Evolutionary conservation across 2,888 invertebrate genomes (phyloP), one percentile per base, ranked within the genome.

Genomic region (Himalopsyche anomala): DNA sequence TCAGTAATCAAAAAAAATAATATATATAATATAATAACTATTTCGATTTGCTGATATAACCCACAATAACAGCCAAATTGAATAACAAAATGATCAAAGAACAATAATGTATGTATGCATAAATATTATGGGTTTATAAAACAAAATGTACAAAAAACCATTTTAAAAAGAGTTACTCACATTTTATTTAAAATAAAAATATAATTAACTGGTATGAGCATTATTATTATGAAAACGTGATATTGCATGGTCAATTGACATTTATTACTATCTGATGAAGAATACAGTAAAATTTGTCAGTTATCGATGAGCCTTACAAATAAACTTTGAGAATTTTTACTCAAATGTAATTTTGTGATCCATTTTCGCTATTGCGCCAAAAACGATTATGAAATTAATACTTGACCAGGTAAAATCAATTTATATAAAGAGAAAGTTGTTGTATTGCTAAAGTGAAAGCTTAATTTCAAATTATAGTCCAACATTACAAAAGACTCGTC

Each of bases 1-100:
- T 83, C 42, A 83, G 45, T 83, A 40, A 40, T 62, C 74, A 74
- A 74, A 74, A 74, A 74, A 74, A 74, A 74, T 36, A 74, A 74
- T 74, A 74, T 74, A 74, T 74, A 74, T 74, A 74, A 74, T 74
- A 74, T 74, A 74, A 36, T 36, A 36, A 74, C 74, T 36, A 74
- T 74, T 74, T 74, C 36, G 28, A 74, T 38, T 74, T 74, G 74
- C 74, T 74, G 74, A 74, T 74, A 38, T 36, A 28, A 74, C 38
- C 2, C 74, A 74, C 28, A 74, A 74, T 74, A 38, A 74, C 74
- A 74, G 74, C 74, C 74, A 74, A 74, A 74, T 74, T 74, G 19
- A 62, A 62, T 28, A 74, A 74, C 74, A 74, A 74, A 74, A 74
- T 36, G 74, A 74, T 74, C 38, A 74, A 38, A 38, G 19, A 74